Conservation (phyloP, 2,113 vertebrate genomes). For the Syngnathus typhle region DNA sequence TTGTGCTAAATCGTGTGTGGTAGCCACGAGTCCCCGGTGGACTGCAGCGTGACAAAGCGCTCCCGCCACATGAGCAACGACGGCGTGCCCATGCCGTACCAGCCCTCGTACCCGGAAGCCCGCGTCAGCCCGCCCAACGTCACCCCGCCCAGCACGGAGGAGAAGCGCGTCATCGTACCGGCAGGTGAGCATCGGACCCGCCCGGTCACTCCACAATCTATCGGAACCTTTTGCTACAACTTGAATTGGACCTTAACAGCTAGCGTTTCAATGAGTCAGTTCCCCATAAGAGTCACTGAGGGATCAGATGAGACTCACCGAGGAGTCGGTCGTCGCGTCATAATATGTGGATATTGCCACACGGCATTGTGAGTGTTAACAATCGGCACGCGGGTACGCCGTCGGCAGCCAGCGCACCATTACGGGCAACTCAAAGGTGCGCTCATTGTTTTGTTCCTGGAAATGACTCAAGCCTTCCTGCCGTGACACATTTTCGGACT, state of each 20-base stretch:
- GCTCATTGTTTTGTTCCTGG: slow-evolving; percentile 44
- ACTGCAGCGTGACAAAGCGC: slow-evolving; percentile 69
- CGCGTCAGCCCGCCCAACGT: slow-evolving; percentile 63
- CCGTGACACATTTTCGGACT: not conserved
- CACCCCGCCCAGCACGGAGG: slow-evolving; percentile 66
- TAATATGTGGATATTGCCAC: slow-evolving; percentile 63
- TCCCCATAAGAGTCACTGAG: slow-evolving; percentile 1
- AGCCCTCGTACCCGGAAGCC: slow-evolving; percentile 65
- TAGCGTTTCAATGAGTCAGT: slow-evolving; percentile 20
- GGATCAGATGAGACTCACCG: slow-evolving; percentile 1
- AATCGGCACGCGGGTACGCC: slow-evolving; percentile 28
- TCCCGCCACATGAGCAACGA: slow-evolving; percentile 72
- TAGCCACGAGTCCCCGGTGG: slow-evolving; percentile 73
- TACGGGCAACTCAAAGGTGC: slow-evolving; percentile 22
- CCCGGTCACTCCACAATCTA: not conserved
- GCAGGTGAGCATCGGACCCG: slow-evolving; percentile 64
- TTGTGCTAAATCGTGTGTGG: not conserved
- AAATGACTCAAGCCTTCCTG: slow-evolving; percentile 28
- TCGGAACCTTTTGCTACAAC: not conserved
- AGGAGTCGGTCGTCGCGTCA: slow-evolving; percentile 49
- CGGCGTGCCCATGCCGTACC: slow-evolving; percentile 60
- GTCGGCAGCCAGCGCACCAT: slow-evolving; percentile 17
- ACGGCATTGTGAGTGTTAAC: slow-evolving; percentile 24
- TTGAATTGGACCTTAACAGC: not conserved
- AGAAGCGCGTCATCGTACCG: slow-evolving; percentile 81